Conservation (phyloP, 2,888 invertebrate species). For the Actias luna region DNA sequence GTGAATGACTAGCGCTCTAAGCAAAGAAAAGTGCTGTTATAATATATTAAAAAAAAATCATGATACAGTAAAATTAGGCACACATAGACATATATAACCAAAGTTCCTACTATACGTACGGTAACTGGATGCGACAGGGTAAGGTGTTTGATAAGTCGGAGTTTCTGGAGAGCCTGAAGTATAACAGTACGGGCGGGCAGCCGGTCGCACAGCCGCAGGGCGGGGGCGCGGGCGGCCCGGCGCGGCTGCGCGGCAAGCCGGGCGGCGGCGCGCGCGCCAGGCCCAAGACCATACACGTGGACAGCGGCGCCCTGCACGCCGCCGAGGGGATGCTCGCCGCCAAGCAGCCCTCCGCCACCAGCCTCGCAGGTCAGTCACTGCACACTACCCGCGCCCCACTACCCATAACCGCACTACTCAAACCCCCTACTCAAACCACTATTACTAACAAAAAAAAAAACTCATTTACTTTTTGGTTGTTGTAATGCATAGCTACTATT, state of each 20-base stretch:
- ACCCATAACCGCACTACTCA: background rate
- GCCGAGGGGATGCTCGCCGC: constrained; percentile 88
- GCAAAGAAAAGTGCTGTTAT: too few relatives aligned
- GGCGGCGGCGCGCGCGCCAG: constrained; percentile 84
- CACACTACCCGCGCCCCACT: background rate
- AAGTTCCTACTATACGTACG: background rate
- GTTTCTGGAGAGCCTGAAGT: constrained; percentile 63
- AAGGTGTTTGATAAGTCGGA: constrained; percentile 87
- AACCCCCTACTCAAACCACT: background rate
- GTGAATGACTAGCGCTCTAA: too few relatives aligned
- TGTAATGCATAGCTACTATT: too few relatives aligned
- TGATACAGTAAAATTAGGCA: too few relatives aligned
- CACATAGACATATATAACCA: too few relatives aligned
- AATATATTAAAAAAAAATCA: too few relatives aligned
- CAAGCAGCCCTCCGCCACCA: constrained; percentile 91
- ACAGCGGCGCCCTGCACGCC: constrained; percentile 88
- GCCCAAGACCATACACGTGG: constrained; percentile 95
- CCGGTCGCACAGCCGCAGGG: constrained; percentile 20
- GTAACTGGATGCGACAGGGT: constrained; percentile 78
- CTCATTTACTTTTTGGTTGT: too few relatives aligned
- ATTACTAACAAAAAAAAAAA: too few relatives aligned
- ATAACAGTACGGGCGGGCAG: constrained; percentile 40
- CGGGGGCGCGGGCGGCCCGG: constrained; percentile 70
- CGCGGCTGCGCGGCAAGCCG: constrained; percentile 69
- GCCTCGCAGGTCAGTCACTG: constrained; percentile 90